Percentiles rank a stretch among this genome's conserved stretches.
These are phyloP conservation scores for Heliangelus exortis DNA, from an alignment of 2,797 vertebrate genomes.

Conservation along the genomic window DNA sequence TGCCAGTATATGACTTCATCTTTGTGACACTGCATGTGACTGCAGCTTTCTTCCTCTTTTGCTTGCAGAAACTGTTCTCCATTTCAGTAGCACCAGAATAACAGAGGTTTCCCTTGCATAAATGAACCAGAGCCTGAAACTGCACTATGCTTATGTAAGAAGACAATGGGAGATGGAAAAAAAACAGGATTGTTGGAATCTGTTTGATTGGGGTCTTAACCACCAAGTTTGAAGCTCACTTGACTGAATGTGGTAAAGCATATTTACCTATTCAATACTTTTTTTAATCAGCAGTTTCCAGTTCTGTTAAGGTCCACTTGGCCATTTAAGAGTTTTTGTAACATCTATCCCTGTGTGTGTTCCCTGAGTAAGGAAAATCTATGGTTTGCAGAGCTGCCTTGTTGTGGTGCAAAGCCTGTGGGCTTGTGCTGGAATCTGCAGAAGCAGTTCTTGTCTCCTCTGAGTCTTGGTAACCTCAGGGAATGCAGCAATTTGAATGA, in stretches of 20 bases:
- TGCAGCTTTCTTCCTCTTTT: slow-evolving; percentile 58
- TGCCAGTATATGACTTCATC: slow-evolving; percentile 73
- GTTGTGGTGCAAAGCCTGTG: neutral
- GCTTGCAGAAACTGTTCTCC: slow-evolving; percentile 23
- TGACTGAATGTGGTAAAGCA: neutral
- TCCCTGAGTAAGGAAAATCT: neutral
- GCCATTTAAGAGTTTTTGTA: neutral
- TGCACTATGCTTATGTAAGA: neutral
- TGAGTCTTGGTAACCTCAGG: neutral
- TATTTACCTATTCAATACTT: neutral
- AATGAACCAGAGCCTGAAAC: neutral
- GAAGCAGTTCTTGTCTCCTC: neutral
- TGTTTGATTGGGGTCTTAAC: neutral
- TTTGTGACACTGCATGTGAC: slow-evolving; percentile 63
- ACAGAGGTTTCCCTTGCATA: neutral
- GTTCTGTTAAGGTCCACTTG: neutral
- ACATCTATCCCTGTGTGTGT: neutral
- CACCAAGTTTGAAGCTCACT: neutral
- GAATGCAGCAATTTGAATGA: neutral
- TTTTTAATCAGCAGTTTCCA: neutral
- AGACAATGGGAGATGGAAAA: neutral
- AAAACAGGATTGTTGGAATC: neutral
- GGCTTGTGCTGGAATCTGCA: neutral
- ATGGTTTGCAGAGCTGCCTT: neutral
- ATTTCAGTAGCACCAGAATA: neutral